These are phyloP conservation scores for Ranitomeya variabilis DNA, from an alignment of 2,113 vertebrate genomes.

Conservation along the genomic window DNA sequence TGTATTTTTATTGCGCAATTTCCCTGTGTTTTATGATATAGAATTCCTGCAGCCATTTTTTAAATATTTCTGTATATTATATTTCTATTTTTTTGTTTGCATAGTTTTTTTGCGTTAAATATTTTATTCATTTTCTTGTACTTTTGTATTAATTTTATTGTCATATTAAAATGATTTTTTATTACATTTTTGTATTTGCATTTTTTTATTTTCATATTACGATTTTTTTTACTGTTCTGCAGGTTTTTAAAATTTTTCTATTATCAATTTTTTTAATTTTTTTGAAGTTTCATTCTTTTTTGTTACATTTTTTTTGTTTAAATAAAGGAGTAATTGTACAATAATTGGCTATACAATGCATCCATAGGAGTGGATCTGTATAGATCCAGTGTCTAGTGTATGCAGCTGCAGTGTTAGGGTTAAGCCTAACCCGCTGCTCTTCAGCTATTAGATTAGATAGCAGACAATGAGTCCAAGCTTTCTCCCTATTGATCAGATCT, in stretches of 20 bases:
- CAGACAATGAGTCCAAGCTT: constrained; percentile 44
- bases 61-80: not conserved
- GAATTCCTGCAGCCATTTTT: not conserved
- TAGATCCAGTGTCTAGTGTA: not conserved
- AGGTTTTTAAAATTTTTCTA: no score
- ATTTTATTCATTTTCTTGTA: no score
- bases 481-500: constrained; percentile 42
- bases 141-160: no score
- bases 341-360: not conserved
- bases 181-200: no score
- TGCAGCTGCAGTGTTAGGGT: not conserved
- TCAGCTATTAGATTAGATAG: constrained; percentile 48
- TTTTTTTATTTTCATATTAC: no score
- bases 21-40: not conserved
- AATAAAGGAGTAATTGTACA: not conserved
- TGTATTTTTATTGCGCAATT: not conserved
- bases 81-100: not conserved
- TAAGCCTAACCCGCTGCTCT: constrained; percentile 1
- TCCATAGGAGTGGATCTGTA: constrained; percentile 10
- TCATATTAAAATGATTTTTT: no score
- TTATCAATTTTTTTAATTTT: no score
- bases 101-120: no score
- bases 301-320: no score
- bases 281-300: no score
- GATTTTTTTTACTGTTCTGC: no score